Evolutionary conservation across 2,888 invertebrate genomes (phyloP).

Genomic region (Drosophila anomalata): DNA sequence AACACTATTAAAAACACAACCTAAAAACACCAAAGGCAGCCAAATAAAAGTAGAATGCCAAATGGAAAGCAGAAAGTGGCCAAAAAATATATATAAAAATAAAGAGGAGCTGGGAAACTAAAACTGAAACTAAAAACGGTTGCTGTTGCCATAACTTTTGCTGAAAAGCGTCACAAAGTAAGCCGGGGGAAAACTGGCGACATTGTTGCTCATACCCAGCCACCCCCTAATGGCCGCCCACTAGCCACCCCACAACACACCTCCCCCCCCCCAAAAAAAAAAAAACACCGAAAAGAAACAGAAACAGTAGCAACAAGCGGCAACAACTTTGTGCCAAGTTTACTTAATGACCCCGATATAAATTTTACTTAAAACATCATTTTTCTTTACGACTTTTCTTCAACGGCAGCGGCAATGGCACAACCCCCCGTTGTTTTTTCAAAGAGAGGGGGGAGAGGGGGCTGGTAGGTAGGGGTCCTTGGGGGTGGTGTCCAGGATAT

Average conservation of each 20-base stretch:
- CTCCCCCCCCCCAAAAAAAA: not conserved
- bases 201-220: slow-evolving; percentile 60
- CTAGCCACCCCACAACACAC: too few relatives aligned
- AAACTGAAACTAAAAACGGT: slow-evolving; percentile 39
- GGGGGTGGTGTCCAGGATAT: not conserved
- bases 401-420: not conserved
- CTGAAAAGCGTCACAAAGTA: slow-evolving; percentile 68
- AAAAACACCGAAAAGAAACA: slow-evolving; percentile 23
- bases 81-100: slow-evolving; percentile 16
- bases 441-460: not conserved
- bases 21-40: not conserved
- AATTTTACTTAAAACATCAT: slow-evolving; percentile 78
- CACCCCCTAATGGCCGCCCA: not conserved
- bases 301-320: slow-evolving; percentile 48
- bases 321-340: slow-evolving; percentile 77
- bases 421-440: slow-evolving; percentile 40
- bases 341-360: slow-evolving; percentile 78
- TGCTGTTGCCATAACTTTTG: slow-evolving; percentile 58
- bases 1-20: slow-evolving; percentile 36
- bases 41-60: not conserved
- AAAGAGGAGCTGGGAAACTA: slow-evolving; percentile 16
- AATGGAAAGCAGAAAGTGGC: not conserved
- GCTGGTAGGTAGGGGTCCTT: not conserved
- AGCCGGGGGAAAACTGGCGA: slow-evolving; percentile 71
- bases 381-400: slow-evolving; percentile 73